Percentiles rank a stretch among this genome's conserved stretches.
These are phyloP conservation scores for Galeruca laticollis DNA, from an alignment of 2,888 invertebrate genomes.

Conservation along the genomic window DNA sequence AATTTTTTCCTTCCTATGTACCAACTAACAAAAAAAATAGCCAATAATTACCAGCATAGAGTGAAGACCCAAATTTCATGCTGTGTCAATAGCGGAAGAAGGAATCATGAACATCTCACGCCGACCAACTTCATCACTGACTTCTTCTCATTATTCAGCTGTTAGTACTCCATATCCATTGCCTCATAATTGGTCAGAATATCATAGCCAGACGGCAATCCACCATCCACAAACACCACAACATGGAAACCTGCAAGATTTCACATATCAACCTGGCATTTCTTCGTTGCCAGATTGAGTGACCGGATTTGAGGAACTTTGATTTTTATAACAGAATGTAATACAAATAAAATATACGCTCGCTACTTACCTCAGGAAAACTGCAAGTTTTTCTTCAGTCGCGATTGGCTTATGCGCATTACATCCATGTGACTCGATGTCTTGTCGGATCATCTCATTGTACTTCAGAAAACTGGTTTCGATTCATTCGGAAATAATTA, in stretches of 20 bases:
- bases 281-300: constrained; percentile 1
- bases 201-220: constrained; percentile 7
- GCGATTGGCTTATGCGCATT: constrained; percentile 31
- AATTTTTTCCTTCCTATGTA: constrained; percentile 26
- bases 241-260: constrained; percentile 23
- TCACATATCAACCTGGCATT: constrained; percentile 7
- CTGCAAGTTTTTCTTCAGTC: constrained; percentile 38
- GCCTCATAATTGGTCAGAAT: constrained; percentile 19
- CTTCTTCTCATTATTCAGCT: constrained; percentile 19
- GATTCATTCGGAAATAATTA: constrained; percentile 38
- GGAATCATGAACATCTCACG: constrained; percentile 23
- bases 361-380: constrained; percentile 34
- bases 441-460: constrained; percentile 29
- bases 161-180: neutral
- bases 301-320: neutral
- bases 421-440: constrained; percentile 33
- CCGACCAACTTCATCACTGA: constrained; percentile 19
- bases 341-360: constrained; percentile 9
- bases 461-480: constrained; percentile 21
- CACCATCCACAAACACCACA: constrained; percentile 16
- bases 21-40: constrained; percentile 20
- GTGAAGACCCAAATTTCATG: constrained; percentile 19
- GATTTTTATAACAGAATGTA: constrained; percentile 14
- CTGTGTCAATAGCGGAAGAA: constrained; percentile 23
- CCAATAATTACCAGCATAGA: constrained; percentile 16